A percentile compares a stretch with the other conserved stretches of the same genome.
Conservation (phyloP, 2,113 vertebrate species). For the Sinosuthora webbiana region DNA sequence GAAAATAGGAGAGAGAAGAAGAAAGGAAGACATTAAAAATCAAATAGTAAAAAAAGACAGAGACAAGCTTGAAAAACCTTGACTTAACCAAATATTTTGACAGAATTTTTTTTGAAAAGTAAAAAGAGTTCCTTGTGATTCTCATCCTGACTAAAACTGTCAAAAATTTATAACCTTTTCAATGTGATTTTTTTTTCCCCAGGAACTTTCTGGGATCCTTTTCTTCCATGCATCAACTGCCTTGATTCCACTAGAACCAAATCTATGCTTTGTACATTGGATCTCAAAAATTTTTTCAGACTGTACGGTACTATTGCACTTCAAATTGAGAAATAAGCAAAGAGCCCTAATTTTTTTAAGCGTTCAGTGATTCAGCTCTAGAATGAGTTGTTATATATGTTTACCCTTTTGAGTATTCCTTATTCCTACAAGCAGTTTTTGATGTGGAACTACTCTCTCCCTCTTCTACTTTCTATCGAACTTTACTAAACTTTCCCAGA, state of each 20-base stretch:
- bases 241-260: background rate
- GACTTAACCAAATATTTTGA: background rate
- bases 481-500: background rate
- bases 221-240: fast-evolving
- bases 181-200: background rate
- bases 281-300: background rate
- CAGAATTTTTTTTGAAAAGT: background rate
- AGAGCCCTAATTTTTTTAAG: background rate
- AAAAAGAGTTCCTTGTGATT: background rate
- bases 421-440: background rate
- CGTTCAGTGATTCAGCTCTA: fast-evolving
- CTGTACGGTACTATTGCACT: fast-evolving
- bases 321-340: background rate
- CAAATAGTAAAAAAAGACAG: fast-evolving
- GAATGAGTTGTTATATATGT: background rate
- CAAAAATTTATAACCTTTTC: background rate
- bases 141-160: background rate
- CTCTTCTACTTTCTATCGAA: background rate
- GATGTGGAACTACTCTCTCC: background rate
- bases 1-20: fast-evolving
- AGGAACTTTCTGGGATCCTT: fast-evolving
- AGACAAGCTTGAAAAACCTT: background rate
- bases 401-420: background rate
- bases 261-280: fast-evolving
- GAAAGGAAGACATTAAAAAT: too few species aligned